Base-by-base conservation (phyloP, 1,140 invertebrate genomes). In the Diorhabda elongata region DNA sequence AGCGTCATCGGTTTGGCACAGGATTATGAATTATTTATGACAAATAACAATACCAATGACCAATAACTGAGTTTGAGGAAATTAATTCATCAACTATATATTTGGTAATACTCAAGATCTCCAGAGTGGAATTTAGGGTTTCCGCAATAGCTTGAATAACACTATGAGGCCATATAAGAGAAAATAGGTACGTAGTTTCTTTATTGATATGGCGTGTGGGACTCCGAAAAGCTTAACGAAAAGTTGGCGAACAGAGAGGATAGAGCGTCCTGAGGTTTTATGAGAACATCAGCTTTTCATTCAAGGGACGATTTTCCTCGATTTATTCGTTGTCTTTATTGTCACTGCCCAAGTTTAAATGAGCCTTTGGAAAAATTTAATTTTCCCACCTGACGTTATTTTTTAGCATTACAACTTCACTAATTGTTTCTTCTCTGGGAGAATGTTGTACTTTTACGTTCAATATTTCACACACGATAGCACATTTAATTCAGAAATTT, bases 161-260 rank as follows among this genome's bases (percentile, higher is more conserved):
- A 52, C 47, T 52, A 52, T 52, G 47, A 52, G 47, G n/a, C 47
- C 47, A n/a, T 52, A 26, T 26, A 26, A n/a, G 47, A 52, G 47
- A 52, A n/a, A 52, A n/a, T 8, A 52, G n/a, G n/a, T 52, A 52
- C 47, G 47, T 52, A 52, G 47, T 52, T 52, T 52, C n/a, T 52
- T 52, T 52, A 52, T 52, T 52, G 47, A 52, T 52, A 52, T 52
- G 47, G 47, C 47, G 47, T n/a, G 47, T 52, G 47, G 47, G 47
- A 52, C 6, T 3, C 47, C n/a, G 47, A 52, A 52, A 52, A 52
- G 47, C 47, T 52, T 4, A 52, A 52, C 47, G 47, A 8, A 52
- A n/a, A 52, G 47, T 52, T 52, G 47, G 47, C 2, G 47, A 52
- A 52, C 47, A 52, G 47, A 4, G 26, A 52, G 6, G 47, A 52